These are phyloP conservation scores for Thereva nobilitata DNA, from an alignment of 2,888 invertebrate species.

Conservation along the genomic window DNA sequence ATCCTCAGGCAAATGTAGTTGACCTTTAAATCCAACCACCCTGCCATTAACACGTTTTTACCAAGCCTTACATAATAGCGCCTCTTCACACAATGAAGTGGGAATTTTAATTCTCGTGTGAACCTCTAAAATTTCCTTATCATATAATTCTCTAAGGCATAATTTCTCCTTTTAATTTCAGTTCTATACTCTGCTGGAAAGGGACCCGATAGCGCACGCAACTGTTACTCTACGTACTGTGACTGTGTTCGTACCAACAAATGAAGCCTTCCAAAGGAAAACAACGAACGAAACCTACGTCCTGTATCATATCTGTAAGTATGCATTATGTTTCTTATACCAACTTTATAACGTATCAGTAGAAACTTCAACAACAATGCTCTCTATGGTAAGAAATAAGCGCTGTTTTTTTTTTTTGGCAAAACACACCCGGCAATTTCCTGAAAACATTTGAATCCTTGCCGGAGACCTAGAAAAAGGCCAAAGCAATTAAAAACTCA, in stretches of 20 bases:
- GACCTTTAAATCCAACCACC: too few relatives aligned
- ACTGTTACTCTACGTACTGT: slow-evolving; percentile 74
- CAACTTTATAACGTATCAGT: not conserved
- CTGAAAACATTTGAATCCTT: too few relatives aligned
- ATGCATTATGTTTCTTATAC: slow-evolving; percentile 8
- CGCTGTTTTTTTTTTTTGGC: not conserved
- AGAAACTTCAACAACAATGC: not conserved
- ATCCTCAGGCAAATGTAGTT: too few relatives aligned
- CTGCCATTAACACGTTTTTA: too few relatives aligned
- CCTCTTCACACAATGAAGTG: too few relatives aligned
- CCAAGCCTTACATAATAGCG: too few relatives aligned
- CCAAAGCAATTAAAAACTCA: slow-evolving; percentile 23
- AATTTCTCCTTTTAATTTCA: slow-evolving; percentile 61
- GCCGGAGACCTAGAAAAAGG: not conserved
- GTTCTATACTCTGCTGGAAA: slow-evolving; percentile 77
- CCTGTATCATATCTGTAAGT: slow-evolving; percentile 84
- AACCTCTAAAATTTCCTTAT: not conserved
- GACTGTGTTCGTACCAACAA: slow-evolving; percentile 88
- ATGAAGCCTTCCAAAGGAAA: slow-evolving; percentile 78
- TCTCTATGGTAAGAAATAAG: not conserved
- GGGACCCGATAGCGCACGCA: slow-evolving; percentile 72
- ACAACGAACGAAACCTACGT: slow-evolving; percentile 52
- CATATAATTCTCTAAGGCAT: not conserved
- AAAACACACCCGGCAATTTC: too few relatives aligned
- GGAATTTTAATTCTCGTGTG: too few relatives aligned